Evolutionary conservation across 2,113 vertebrate genomes (phyloP).

Genomic region (Mustela nigripes): DNA sequence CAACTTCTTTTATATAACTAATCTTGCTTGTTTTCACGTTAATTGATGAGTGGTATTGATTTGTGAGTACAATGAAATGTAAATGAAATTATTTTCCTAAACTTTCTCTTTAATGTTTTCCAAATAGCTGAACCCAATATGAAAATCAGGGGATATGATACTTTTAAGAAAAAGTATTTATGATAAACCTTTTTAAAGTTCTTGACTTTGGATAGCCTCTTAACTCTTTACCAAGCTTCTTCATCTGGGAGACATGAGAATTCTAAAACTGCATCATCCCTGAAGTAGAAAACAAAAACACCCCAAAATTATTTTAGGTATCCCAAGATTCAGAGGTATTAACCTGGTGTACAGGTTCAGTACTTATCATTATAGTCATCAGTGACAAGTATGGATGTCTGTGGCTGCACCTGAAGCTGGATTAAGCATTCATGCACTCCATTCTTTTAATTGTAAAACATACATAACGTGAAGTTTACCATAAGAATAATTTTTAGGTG

Average conservation of each 20-base stretch:
- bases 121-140: neutral
- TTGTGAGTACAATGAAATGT: neutral
- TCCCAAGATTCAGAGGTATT: neutral
- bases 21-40: neutral
- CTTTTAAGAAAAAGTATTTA: slow-evolving; percentile 37
- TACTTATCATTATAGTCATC: neutral
- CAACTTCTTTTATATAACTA: slow-evolving; percentile 2
- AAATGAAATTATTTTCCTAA: neutral
- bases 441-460: neutral
- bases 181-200: slow-evolving; percentile 19
- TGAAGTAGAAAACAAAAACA: neutral
- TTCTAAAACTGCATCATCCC: neutral
- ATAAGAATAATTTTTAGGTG: neutral
- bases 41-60: neutral
- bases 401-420: neutral
- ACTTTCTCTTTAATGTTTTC: neutral
- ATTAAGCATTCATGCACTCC: neutral
- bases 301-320: neutral
- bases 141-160: neutral
- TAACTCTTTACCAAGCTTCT: neutral
- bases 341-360: too few species aligned
- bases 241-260: neutral
- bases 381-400: neutral
- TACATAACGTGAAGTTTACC: neutral
- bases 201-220: neutral